A percentile compares a stretch with the other conserved stretches of the same genome.
Evolutionary conservation across 1,140 invertebrate species (phyloP).

Genomic region (Drosophila sulfurigaster): DNA sequence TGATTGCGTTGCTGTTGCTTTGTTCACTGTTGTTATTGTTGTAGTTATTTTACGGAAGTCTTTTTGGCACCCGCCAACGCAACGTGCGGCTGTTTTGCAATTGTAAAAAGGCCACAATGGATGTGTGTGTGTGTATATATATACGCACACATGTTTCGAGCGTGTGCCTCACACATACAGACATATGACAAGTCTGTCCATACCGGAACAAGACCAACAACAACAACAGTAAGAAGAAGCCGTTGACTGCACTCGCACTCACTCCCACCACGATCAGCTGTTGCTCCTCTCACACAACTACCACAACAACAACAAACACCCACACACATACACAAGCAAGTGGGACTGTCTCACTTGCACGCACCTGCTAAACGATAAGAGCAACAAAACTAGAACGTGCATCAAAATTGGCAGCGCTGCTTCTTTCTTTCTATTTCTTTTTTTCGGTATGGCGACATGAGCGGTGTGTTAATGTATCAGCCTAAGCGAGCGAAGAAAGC

Average conservation of each 20-base stretch:
- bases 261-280: constrained; percentile 63
- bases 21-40: constrained; percentile 41
- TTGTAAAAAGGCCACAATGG: constrained; percentile 44
- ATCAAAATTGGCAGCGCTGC: constrained; percentile 39
- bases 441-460: constrained; percentile 46
- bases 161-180: neutral
- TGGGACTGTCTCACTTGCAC: constrained; percentile 45
- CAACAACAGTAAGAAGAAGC: constrained; percentile 38
- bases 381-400: constrained; percentile 60
- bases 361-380: constrained; percentile 42
- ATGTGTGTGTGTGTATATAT: neutral
- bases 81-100: constrained; percentile 70
- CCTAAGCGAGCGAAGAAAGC: constrained; percentile 44
- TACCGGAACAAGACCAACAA: constrained; percentile 33
- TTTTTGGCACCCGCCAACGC: constrained; percentile 74
- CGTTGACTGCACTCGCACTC: constrained; percentile 26
- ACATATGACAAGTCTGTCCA: constrained; percentile 5
- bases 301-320: constrained; percentile 34
- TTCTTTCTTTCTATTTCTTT: constrained; percentile 20
- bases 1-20: constrained; percentile 34
- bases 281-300: constrained; percentile 52
- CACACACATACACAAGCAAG: constrained; percentile 15
- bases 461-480: constrained; percentile 64
- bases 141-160: constrained; percentile 3
- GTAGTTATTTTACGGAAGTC: constrained; percentile 60